Base-by-base conservation (phyloP, 2,888 invertebrate genomes). In the Dryobotodes eremita region DNA sequence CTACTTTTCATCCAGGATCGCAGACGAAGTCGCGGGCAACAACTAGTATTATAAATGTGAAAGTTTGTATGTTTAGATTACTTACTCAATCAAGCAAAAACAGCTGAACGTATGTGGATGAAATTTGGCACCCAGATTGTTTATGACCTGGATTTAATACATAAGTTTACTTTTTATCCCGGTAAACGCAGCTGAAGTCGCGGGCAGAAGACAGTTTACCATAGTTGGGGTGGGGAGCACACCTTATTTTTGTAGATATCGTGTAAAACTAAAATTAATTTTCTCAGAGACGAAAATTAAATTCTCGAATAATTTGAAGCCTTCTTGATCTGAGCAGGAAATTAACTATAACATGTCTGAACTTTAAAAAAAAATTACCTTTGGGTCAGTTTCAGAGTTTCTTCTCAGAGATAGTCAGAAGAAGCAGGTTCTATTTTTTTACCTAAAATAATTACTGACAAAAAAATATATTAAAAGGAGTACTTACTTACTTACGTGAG, bases 401-500 rank as follows among this genome's bases (percentile, higher is more conserved):
- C 13, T 17, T 26, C 20, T 20, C 8, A 26, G 3, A 36, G 1
- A n/a, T 42, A 17, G 8, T 42, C 8, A 20, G 13, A n/a, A 66
- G 66, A n/a, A 66, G 66, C 20, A 17, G 65, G 10, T 65, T n/a
- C 17, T 17, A 42, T 65, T 6, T 42, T 17, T 42, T n/a, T n/a
- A 42, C 17, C 17, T 17, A 46, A 10, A 42, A 42, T 6, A 46
- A 17, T 68, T 5, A 68, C 0, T 20, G 13, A 20, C 20, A 11
- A 46, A 11, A 46, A 15, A 23, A 1, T 31, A 26, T 48, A 66
- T 20, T 20, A 48, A 68, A 48, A 68, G 48, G 20, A 68, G 26
- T 72, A 73, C 73, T 74, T 74, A 74, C 42, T 42, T 42, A 36
- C 74, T 26, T 42, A n/a, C n/a, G n/a, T n/a, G 26, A 46, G 5